Evolutionary conservation across 2,888 invertebrate genomes (phyloP), one percentile per base, ranked within the genome.

Genomic region (Monochamus alternatus): DNA sequence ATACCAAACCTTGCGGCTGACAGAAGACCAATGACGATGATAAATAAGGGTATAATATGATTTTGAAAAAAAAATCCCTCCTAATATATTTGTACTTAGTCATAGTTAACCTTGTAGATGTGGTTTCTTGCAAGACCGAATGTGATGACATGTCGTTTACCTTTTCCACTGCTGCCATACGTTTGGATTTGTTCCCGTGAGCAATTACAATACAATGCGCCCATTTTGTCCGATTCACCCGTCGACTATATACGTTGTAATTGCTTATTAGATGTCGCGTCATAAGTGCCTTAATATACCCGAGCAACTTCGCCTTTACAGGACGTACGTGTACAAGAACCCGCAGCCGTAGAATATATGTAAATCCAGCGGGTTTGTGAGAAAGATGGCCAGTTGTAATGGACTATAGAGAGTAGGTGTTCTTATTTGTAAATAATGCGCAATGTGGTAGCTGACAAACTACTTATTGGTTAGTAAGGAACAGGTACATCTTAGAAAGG

Each of bases 381-480:
- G 76, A 77, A 77, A 78, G 78, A 73, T 75, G 78, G 76, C 75
- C 78, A 65, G 69, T 75, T 78, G 81, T 81, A 81, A 81, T 81
- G 79, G 81, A 81, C 81, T 73, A 70, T 60, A 79, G 81, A 76
- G 80, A 81, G 81, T 81, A 81, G 81, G 81, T 81, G 81, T 81
- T 81, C 81, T 76, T 79, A 79, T 81, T 81, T 81, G 79, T 81
- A 78, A 79, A 81, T 77, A 75, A 76, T 74, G 74, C 76, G 80
- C 80, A 77, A 81, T 76, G 77, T 75, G 75, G 75, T 70, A 78
- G 75, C 76, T 79, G 80, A 81, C 78, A 80, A 81, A 81, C 80
- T 75, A 73, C 73, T 58, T n/a, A n/a, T n/a, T 67, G 22, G 22
- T 22, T 22, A 22, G 0, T 1, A 22, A 1, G 22, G 22, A 22